Conservation (phyloP, 2,888 invertebrate species). For the Rotaria macrura region DNA sequence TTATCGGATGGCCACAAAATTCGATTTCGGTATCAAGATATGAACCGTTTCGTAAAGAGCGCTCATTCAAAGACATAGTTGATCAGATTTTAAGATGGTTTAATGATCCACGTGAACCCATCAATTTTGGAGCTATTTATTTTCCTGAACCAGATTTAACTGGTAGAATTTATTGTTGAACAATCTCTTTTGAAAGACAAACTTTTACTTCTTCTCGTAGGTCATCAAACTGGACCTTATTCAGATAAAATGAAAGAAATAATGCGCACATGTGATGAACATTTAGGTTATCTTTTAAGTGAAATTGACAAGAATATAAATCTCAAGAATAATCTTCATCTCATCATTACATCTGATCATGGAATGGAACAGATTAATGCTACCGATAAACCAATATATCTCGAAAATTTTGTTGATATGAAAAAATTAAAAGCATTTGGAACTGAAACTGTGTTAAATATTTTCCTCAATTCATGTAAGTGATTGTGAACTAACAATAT, state of each 20-base stretch:
- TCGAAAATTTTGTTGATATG: conserved; percentile 9
- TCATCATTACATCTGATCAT: conserved; percentile 29
- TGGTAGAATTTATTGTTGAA: not conserved
- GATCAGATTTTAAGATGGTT: conserved; percentile 15
- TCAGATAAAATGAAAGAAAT: conserved; percentile 50
- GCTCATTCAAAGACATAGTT: conserved; percentile 14
- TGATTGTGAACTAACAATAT: not conserved
- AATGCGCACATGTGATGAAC: conserved; percentile 45
- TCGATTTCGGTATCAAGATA: not conserved
- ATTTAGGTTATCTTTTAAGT: conserved; percentile 24
- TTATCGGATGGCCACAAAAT: conserved; percentile 18
- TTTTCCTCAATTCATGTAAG: conserved; percentile 18
- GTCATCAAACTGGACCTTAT: conserved; percentile 56
- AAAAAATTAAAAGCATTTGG: conserved; percentile 17
- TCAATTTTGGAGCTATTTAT: conserved; percentile 61
- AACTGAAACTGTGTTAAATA: not conserved
- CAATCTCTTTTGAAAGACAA: too few species aligned
- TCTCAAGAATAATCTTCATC: not conserved
- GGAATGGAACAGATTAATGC: conserved; percentile 21
- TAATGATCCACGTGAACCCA: not conserved
- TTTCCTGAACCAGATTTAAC: conserved; percentile 61
- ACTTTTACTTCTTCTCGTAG: conserved; percentile 40
- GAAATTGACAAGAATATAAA: conserved; percentile 16
- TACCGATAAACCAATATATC: not conserved
- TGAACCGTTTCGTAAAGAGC: not conserved